These are phyloP conservation scores for Ammospiza nelsoni DNA, from an alignment of 2,113 vertebrate species.

Conservation along the genomic window DNA sequence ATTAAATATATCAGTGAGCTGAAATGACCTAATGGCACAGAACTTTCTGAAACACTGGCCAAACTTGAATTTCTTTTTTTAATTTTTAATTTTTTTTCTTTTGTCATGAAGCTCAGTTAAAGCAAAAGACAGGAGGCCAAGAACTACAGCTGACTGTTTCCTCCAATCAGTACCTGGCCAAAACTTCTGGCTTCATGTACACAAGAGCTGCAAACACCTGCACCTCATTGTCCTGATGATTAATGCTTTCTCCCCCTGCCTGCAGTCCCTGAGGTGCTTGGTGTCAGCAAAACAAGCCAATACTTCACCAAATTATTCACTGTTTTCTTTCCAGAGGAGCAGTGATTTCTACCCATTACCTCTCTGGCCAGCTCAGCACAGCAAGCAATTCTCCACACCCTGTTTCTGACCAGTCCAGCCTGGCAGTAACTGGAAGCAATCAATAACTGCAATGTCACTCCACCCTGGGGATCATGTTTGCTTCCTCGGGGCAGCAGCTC, in stretches of 20 bases:
- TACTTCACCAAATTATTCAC: neutral
- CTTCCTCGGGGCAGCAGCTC: neutral
- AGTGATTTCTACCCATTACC: neutral
- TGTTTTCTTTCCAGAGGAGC: neutral
- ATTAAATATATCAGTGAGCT: neutral
- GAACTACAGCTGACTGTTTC: neutral
- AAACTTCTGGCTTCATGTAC: neutral
- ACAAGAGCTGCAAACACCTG: neutral
- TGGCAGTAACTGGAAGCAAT: neutral
- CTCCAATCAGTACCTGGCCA: neutral
- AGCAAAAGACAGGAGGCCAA: neutral
- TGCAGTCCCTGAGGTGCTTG: neutral
- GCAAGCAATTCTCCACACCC: fast-evolving
- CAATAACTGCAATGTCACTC: neutral
- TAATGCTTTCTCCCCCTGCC: neutral
- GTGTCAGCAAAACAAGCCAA: neutral
- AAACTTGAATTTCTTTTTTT: neutral
- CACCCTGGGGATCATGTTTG: neutral
- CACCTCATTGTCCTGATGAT: neutral
- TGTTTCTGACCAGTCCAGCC: neutral
- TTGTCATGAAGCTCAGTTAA: neutral
- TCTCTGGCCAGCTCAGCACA: neutral
- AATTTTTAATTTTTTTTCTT: neutral
- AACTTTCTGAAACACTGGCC: neutral
- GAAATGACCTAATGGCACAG: neutral